These are phyloP conservation scores for Drosophila neotestacea DNA, from an alignment of 2,888 invertebrate species.

Conservation along the genomic window DNA sequence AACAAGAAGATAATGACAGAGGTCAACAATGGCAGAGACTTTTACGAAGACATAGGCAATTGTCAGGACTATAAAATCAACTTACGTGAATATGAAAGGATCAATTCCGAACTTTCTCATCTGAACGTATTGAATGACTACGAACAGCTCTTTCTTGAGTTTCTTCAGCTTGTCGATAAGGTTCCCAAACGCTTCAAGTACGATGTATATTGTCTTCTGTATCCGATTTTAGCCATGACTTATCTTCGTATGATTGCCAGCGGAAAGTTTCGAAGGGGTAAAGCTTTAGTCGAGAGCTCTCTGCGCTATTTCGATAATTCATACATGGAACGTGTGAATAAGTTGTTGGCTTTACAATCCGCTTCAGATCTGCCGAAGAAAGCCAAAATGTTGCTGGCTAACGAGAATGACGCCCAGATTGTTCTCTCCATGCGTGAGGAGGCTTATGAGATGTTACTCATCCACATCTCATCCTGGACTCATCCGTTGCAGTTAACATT, in stretches of 20 bases:
- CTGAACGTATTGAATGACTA: conserved; percentile 25
- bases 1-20: not conserved
- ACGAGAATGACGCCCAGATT: conserved; percentile 30
- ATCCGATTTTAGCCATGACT: conserved; percentile 42
- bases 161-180: conserved; percentile 11
- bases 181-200: conserved; percentile 43
- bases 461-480: conserved; percentile 29
- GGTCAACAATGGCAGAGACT: conserved; percentile 24
- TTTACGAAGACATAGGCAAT: conserved; percentile 49
- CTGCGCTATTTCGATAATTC: conserved; percentile 42
- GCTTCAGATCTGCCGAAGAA: conserved; percentile 31
- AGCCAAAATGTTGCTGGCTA: conserved; percentile 44
- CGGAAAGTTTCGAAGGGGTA: conserved; percentile 31
- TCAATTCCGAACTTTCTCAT: not conserved
- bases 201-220: conserved; percentile 49
- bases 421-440: conserved; percentile 22
- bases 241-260: conserved; percentile 50
- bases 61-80: conserved; percentile 1
- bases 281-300: conserved; percentile 24
- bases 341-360: conserved; percentile 32
- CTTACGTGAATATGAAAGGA: not conserved
- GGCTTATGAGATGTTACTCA: conserved; percentile 18
- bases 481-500: conserved; percentile 25
- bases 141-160: conserved; percentile 32
- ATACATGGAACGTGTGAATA: conserved; percentile 38